Percentiles rank a stretch among this genome's conserved stretches.
Evolutionary conservation across 2,888 invertebrate genomes (phyloP).

Genomic region (Melanotus villosus): DNA sequence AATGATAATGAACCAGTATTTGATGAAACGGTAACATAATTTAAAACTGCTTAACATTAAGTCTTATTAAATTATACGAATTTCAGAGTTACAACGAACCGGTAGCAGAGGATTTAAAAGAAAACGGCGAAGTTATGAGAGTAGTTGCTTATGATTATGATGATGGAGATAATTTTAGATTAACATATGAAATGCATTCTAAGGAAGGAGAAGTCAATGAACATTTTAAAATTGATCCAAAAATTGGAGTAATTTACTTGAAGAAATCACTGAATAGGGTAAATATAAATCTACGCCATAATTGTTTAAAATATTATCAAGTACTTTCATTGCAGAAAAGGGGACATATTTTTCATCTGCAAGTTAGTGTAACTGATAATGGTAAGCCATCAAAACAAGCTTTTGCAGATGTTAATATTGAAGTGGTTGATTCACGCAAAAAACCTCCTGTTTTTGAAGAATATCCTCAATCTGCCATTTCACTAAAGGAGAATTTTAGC

Average conservation of each 20-base stretch:
- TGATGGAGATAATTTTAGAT: constrained; percentile 90
- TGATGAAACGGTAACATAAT: constrained; percentile 80
- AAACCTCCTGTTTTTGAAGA: constrained; percentile 84
- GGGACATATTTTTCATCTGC: constrained; percentile 78
- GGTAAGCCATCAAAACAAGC: constrained; percentile 77
- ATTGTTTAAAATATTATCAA: too few relatives aligned
- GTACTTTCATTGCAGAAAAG: constrained; percentile 68
- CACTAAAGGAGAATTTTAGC: constrained; percentile 81
- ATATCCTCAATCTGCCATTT: constrained; percentile 74
- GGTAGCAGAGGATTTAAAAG: constrained; percentile 84
- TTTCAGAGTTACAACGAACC: constrained; percentile 79
- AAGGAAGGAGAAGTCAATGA: constrained; percentile 69
- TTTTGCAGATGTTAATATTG: constrained; percentile 85
- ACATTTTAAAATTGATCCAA: constrained; percentile 84
- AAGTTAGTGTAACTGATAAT: constrained; percentile 84
- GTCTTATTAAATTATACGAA: constrained; percentile 57
- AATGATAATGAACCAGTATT: constrained; percentile 92
- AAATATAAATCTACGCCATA: too few relatives aligned
- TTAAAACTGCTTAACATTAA: neutral
- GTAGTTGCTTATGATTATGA: constrained; percentile 95
- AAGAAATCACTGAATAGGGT: constrained; percentile 50
- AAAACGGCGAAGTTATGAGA: constrained; percentile 84
- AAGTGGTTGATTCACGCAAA: constrained; percentile 89
- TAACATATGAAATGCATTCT: constrained; percentile 77
- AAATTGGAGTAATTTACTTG: constrained; percentile 83